Base-by-base conservation (phyloP, 2,888 invertebrate species). In the Leptopilina syphax region DNA sequence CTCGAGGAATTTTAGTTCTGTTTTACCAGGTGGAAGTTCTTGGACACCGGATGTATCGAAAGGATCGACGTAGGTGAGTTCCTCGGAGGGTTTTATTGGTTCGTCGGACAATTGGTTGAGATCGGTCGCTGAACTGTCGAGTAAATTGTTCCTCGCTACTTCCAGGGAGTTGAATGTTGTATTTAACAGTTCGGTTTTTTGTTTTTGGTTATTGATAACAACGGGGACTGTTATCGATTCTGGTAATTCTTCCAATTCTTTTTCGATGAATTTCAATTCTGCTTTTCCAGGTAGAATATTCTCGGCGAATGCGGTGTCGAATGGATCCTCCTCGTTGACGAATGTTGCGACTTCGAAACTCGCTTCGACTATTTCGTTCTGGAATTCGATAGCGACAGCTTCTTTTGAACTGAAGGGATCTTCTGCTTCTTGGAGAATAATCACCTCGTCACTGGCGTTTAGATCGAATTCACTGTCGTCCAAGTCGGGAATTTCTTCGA, bases 271-370 rank as follows among this genome's bases (percentile, higher is more conserved):
- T 84, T 93, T 94, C 10, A 94, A 87, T 88, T 95, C 95, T 78
- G 93, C 92, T 84, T 95, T 93, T 34, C 94, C 94, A 63, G 95
- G 96, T 77, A 96, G 92, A 70, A 97, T 94, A 86, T 95, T 95
- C 79, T 96, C 96, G 0, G 96, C 97, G 91, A 96, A 96, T 76
- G 96, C 95, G 34, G 97, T 97, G 88, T 97, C 97, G 87, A 97
- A 97, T 0, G 97, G 97, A 94, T 97, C 97, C 77, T 92, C 93
- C 87, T 94, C 95, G 87, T 94, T 94, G 83, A 94, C 94, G 83
- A 89, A 91, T 8, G 89, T 91, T 5, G 91, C 91, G 3, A 87
- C 90, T 82, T 88, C 91, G 80, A 90, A 90, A 83, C 88, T 89
- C 13, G 87, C 89, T 79, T 89, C 91, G 79, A 84, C 92, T 89